Percentiles rank a stretch among this genome's conserved stretches.
Evolutionary conservation across 2,888 invertebrate genomes (phyloP).

Genomic region (Metalampra italica): DNA sequence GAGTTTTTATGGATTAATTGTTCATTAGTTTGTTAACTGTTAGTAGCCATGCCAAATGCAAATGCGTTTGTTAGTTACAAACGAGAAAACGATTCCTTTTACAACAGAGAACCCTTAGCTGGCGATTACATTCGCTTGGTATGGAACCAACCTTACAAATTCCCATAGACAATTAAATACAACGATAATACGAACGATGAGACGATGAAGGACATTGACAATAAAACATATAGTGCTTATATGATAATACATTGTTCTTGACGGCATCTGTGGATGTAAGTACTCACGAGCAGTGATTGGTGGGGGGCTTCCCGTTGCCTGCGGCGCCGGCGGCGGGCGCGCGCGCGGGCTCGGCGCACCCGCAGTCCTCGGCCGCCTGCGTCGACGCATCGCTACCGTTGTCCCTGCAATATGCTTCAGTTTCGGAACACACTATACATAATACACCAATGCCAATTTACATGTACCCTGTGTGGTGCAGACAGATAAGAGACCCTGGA

Average conservation of each 20-base stretch:
- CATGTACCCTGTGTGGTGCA: no score
- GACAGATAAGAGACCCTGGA: no score
- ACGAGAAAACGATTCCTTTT: neutral
- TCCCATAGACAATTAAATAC: no score
- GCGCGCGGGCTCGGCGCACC: constrained; percentile 38
- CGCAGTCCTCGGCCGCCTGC: constrained; percentile 62
- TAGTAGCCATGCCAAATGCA: neutral
- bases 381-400: constrained; percentile 75
- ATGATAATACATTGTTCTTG: no score
- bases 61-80: neutral
- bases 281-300: constrained; percentile 75
- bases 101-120: no score
- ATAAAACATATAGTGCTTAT: no score
- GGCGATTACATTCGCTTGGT: no score
- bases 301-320: constrained; percentile 57
- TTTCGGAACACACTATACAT: constrained; percentile 25
- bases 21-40: neutral
- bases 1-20: neutral
- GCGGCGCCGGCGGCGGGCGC: constrained; percentile 28
- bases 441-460: neutral
- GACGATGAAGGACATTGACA: no score
- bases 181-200: no score
- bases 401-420: constrained; percentile 60
- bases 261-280: no score
- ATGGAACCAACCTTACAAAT: no score